Conservation (phyloP, 37 sponge, comb jelly and placozoan species). For the Axinella damicornis region DNA sequence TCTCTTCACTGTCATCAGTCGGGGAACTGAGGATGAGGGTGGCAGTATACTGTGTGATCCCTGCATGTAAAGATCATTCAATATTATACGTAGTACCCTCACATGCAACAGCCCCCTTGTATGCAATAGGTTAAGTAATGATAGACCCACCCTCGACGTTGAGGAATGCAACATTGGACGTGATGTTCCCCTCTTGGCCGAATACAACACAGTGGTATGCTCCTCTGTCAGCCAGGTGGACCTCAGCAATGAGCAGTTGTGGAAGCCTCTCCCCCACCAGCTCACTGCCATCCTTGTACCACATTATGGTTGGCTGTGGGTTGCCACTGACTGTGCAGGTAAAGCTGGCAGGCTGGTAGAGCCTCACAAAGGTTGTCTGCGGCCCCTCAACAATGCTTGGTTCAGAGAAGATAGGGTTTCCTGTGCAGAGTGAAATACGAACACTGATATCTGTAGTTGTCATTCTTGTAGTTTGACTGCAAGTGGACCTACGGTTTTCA, state of each 20-base stretch:
- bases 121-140: too few species aligned
- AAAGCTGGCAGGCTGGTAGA: slow-evolving; percentile 11
- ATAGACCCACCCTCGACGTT: slow-evolving; percentile 16
- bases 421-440: too few species aligned
- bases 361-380: not conserved
- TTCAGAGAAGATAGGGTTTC: too few species aligned
- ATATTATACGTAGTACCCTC: too few species aligned
- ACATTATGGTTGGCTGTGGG: slow-evolving; percentile 44
- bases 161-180: slow-evolving; percentile 3
- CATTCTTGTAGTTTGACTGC: too few species aligned
- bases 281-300: slow-evolving; percentile 51
- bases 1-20: too few species aligned
- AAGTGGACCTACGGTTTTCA: slow-evolving; percentile 29
- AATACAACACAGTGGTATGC: slow-evolving; percentile 30
- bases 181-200: not conserved
- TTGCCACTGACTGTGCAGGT: slow-evolving; percentile 34
- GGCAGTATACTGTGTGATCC: too few species aligned
- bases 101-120: too few species aligned
- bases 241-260: slow-evolving; percentile 16
- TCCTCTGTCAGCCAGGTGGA: slow-evolving; percentile 34
- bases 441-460: too few species aligned
- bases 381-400: not conserved
- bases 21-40: too few species aligned
- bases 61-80: too few species aligned
- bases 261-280: not conserved